Conservation (phyloP, 2,888 invertebrate species). For the Cheilosia pagana region DNA sequence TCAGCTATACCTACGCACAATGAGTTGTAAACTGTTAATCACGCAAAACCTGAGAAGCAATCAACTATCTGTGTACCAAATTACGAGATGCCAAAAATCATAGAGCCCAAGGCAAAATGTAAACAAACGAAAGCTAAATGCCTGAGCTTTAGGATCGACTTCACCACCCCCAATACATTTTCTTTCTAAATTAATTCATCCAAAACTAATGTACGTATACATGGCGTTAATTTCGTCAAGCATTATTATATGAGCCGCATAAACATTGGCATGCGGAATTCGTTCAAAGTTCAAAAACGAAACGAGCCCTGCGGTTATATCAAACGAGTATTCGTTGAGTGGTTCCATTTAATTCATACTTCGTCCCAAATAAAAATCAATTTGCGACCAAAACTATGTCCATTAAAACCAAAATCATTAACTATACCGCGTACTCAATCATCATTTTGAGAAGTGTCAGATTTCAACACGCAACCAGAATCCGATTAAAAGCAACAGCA, state of each 20-base stretch:
- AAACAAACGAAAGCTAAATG: too few species aligned
- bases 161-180: too few species aligned
- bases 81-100: too few species aligned
- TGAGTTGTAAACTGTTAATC: too few species aligned
- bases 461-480: slow-evolving; percentile 42
- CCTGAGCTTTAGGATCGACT: too few species aligned
- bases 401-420: slow-evolving; percentile 49
- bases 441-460: slow-evolving; percentile 49
- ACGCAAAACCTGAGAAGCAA: too few species aligned
- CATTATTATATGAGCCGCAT: slow-evolving; percentile 21
- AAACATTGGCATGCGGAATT: slow-evolving; percentile 32
- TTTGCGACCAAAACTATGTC: slow-evolving; percentile 20
- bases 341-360: slow-evolving; percentile 26
- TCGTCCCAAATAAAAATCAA: slow-evolving; percentile 18
- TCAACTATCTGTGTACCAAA: too few species aligned
- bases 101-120: too few species aligned
- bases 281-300: slow-evolving; percentile 15
- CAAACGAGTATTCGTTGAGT: slow-evolving; percentile 18
- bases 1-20: too few species aligned
- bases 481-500: slow-evolving; percentile 16
- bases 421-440: slow-evolving; percentile 48
- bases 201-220: background rate
- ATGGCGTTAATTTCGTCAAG: background rate
- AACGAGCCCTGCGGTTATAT: slow-evolving; percentile 27
- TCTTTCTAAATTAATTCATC: background rate